Conservation (phyloP, 2,888 invertebrate species). For the Erebia epiphron region DNA sequence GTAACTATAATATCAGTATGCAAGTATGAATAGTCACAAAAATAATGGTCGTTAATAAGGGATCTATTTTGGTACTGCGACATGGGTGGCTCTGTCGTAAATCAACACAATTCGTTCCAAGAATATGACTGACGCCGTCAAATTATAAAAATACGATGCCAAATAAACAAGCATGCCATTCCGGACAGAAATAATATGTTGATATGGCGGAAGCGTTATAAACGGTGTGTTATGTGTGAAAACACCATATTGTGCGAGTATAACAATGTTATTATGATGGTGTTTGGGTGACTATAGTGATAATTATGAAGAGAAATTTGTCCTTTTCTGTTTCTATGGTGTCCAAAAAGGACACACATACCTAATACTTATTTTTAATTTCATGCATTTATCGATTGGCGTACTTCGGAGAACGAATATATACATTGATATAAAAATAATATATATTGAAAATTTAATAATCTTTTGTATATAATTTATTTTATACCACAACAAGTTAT, state of each 20-base stretch:
- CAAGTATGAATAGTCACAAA: not conserved
- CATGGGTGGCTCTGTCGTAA: conserved; percentile 68
- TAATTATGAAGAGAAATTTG: not conserved
- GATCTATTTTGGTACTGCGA: conserved; percentile 62
- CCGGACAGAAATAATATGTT: conserved; percentile 17
- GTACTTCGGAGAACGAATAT: too few species aligned
- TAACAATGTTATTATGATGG: not conserved
- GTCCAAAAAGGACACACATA: too few species aligned
- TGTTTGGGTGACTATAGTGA: too few species aligned
- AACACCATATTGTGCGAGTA: not conserved
- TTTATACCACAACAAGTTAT: too few species aligned
- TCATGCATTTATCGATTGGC: too few species aligned
- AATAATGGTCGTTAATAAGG: conserved; percentile 13
- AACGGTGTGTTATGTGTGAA: conserved; percentile 4
- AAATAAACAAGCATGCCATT: conserved; percentile 28
- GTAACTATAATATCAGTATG: too few species aligned
- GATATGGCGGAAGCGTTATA: conserved; percentile 12
- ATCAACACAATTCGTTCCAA: conserved; percentile 71
- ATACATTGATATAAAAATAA: too few species aligned
- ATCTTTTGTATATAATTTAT: too few species aligned
- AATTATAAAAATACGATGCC: conserved; percentile 55
- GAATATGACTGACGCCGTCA: conserved; percentile 61
- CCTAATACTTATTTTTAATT: too few species aligned
- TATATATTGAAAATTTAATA: too few species aligned
- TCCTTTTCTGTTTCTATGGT: not conserved